These are phyloP conservation scores for Synanceia verrucosa DNA, from an alignment of 2,797 vertebrate genomes.

Conservation along the genomic window DNA sequence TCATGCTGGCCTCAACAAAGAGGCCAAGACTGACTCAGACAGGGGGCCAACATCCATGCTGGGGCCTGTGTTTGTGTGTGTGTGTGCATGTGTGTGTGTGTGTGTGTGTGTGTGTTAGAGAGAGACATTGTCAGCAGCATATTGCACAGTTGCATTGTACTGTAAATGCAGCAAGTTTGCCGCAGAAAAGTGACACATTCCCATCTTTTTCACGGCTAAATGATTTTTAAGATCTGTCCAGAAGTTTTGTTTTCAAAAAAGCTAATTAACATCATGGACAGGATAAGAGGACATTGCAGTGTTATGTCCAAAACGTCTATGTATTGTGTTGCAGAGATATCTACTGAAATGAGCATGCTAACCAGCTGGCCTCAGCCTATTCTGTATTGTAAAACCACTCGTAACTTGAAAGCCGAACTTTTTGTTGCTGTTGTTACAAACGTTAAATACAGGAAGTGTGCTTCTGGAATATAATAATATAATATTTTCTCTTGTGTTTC, in stretches of 20 bases:
- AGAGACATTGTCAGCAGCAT: neutral
- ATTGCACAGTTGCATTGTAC: neutral
- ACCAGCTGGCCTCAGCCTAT: neutral
- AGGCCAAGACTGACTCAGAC: slow-evolving; percentile 67
- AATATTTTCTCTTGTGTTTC: neutral
- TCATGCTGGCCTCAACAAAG: slow-evolving; percentile 68
- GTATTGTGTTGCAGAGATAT: neutral
- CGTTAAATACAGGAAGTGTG: too few relatives aligned
- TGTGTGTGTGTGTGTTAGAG: neutral
- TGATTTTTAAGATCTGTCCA: neutral
- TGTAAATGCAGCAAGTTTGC: too few relatives aligned
- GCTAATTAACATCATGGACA: neutral
- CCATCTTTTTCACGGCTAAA: neutral
- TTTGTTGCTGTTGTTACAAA: too few relatives aligned
- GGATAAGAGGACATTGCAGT: neutral
- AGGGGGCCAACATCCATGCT: slow-evolving; percentile 41
- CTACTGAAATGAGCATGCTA: neutral
- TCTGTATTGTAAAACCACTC: neutral
- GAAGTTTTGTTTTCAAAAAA: neutral
- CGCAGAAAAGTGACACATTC: neutral
- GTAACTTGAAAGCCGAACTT: neutral
- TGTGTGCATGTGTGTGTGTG: slow-evolving; percentile 5
- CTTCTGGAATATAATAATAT: too few relatives aligned
- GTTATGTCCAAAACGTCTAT: neutral
- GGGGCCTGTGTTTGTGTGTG: slow-evolving; percentile 3